Evolutionary conservation across 2,797 vertebrate species (phyloP), one percentile per base, ranked within the genome.

Genomic region (Falco biarmicus): DNA sequence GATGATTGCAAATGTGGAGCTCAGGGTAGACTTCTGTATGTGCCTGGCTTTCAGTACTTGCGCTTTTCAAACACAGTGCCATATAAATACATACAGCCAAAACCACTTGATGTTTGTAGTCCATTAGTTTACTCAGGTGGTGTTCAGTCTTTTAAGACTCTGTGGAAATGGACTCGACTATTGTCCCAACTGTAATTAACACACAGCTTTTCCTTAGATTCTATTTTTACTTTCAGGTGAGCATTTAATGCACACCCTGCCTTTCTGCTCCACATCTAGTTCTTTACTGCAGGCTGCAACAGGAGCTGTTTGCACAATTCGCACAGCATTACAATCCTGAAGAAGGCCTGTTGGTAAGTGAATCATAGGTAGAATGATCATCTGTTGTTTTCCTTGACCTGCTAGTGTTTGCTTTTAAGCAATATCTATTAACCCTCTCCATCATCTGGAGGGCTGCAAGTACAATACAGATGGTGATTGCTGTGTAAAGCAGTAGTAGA

Each of bases 331-430:
- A 57, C 19, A 73, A 1, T 85, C 39, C 39, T 5, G 4, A 79
- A 57, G 74, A 84, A 50, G 15, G 5, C 53, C 31, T 81, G 15
- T 31, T 91, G 57, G 76, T 75, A 78, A 76, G 32, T 22, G 65
- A 76, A 66, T 88, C 47, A 7, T 32, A 43, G 76, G 41, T 69
- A 63, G 82, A 60, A 83, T 41, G 69, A 93, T 92, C 13, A 57
- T 84, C 70, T 81, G 71, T 73, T 87, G 47, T 78, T 76, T 84
- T 86, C 59, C 61, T 86, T 88, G 89, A 90, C 70, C 65, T 86
- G 54, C 22, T 86, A 15, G 26, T 81, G 13, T 93, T 95, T 95
- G 83, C 61, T 84, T 89, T 94, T 63, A 76, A 92, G 75, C 65
- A 84, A 1, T 87, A 19, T 41, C 32, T 76, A 0, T 87, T 81